Evolutionary conservation across 2,113 vertebrate species (phyloP).

Genomic region (Pongo pygmaeus): DNA sequence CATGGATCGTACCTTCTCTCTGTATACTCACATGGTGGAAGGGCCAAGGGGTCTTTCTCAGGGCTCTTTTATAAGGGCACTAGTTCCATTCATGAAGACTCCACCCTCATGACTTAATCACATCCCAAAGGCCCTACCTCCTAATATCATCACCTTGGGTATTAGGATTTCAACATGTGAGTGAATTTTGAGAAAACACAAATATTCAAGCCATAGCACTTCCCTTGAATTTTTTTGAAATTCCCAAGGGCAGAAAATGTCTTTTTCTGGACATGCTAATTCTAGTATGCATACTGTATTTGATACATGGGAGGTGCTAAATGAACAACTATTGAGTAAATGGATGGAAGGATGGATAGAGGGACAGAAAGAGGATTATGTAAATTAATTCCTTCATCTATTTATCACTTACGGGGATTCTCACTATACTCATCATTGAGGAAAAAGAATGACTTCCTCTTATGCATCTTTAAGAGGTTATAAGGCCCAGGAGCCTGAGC

Average conservation of each 20-base stretch:
- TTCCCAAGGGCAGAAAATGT: neutral
- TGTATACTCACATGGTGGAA: neutral
- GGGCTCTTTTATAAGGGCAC: neutral
- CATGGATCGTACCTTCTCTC: neutral
- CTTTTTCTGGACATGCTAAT: neutral
- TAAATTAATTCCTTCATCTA: neutral
- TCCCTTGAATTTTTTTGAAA: neutral
- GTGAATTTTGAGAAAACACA: neutral
- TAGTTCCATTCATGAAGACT: neutral
- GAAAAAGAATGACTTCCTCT: neutral
- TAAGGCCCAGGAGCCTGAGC: neutral
- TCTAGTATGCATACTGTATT: neutral
- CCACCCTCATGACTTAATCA: neutral
- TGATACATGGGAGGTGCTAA: neutral
- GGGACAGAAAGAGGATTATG: neutral
- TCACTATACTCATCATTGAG: neutral
- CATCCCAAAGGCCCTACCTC: neutral
- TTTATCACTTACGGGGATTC: neutral
- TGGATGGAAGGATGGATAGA: neutral
- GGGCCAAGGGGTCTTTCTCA: neutral
- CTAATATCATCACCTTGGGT: neutral
- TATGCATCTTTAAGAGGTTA: neutral
- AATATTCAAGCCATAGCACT: neutral
- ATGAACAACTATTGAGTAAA: neutral
- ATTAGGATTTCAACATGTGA: neutral